Evolutionary conservation across 2,797 vertebrate species (phyloP), one percentile per base, ranked within the genome.

Genomic region (Choloepus didactylus): DNA sequence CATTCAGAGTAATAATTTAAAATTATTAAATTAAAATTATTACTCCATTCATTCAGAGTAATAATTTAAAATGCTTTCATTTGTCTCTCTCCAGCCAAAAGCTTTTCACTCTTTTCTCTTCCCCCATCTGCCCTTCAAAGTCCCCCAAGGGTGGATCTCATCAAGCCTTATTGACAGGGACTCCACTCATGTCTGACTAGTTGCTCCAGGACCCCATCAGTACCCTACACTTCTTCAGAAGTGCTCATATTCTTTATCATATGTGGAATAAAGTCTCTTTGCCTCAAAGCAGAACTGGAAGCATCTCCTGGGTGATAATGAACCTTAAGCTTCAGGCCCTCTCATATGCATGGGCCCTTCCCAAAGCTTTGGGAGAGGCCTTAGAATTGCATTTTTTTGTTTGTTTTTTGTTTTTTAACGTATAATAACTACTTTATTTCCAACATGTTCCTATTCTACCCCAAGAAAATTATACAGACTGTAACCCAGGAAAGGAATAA

Each of bases 61-160:
- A n/a, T 49, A 38, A 70, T 93, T 85, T 92, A 0, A 87, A 94
- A 84, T 94, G 72, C 23, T 90, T 92, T 84, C 35, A 44, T 76
- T 62, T 60, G 16, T 91, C 41, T 94, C 41, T 95, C 21, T 89
- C 44, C 15, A 69, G 27, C 69, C 9, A 19, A 49, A 69, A 75
- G 41, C 1, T 19, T 72, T 79, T 70, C 18, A 59, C 23, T 31
- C 29, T 14, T 59, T 84, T 49, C 25, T 54, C 70, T 87, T 64
- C 35, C 25, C 62, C 54, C 44, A 21, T 19, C 9, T 84, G 44
- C 1, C 21, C 66, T 79, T 38, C 23, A n/a, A 18, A 3, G 15
- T 60, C n/a, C 31, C 87, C 59, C 25, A 16, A n/a, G 72, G 31
- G 23, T 84, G 35, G 19, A 2, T n/a, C 44, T 81, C 38, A 49